phyloP scores from a whole-genome alignment of 53 echinoderm and acorn worm genomes.

The Actinopyga echinites region DNA sequence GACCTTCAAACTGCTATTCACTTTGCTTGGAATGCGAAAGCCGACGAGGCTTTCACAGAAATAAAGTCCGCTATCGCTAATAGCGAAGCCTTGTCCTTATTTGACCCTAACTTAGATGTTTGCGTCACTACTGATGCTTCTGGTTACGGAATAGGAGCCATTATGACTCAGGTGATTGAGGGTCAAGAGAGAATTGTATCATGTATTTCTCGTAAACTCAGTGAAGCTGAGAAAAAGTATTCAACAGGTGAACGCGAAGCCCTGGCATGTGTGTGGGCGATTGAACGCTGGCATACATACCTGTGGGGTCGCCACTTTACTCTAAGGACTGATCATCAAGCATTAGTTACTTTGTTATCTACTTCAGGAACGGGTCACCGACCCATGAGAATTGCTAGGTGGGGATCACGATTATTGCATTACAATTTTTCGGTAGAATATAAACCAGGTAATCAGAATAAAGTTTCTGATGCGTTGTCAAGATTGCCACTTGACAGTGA shows the following conservation, averaged over 20 bases:
- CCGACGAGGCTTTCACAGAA: slow-evolving; percentile 11
- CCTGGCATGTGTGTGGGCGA: slow-evolving; percentile 55
- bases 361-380: slow-evolving; percentile 50
- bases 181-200: not conserved
- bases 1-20: not conserved
- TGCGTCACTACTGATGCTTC: slow-evolving; percentile 54
- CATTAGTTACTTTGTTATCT: slow-evolving; percentile 48
- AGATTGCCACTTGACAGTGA: slow-evolving; percentile 43
- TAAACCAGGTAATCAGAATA: slow-evolving; percentile 31
- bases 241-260: slow-evolving; percentile 50
- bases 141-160: slow-evolving; percentile 51
- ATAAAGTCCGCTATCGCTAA: slow-evolving; percentile 6
- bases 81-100: slow-evolving; percentile 16
- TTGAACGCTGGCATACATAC: slow-evolving; percentile 57
- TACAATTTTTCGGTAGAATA: slow-evolving; percentile 50
- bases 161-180: slow-evolving; percentile 39
- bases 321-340: slow-evolving; percentile 56
- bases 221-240: slow-evolving; percentile 18
- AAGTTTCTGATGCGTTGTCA: slow-evolving; percentile 42
- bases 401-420: slow-evolving; percentile 46
- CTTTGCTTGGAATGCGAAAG: slow-evolving; percentile 8
- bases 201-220: no score
- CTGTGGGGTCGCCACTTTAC: slow-evolving; percentile 58
- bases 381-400: slow-evolving; percentile 51
- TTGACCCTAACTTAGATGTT: slow-evolving; percentile 34